Base-by-base conservation (phyloP, 2,797 vertebrate genomes). In the Acanthurus tractus region DNA sequence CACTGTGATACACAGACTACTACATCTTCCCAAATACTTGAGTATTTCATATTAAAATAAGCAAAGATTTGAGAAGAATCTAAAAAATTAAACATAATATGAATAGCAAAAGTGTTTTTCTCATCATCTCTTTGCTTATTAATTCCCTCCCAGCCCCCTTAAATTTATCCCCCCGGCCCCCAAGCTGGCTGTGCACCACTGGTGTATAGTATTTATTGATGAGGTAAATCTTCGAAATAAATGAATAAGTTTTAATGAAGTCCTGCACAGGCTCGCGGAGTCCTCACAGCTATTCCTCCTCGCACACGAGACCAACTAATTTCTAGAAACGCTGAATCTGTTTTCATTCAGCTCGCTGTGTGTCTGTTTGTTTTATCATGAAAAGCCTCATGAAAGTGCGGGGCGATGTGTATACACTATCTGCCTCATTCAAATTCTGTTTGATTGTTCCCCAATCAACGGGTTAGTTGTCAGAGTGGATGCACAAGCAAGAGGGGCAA, bases 401-500 rank as follows among this genome's bases (percentile, higher is more conserved):
- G 54, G 20, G 53, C 14, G 6, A 63, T 70, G 70, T 38, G 59
- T 59, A 14, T 53, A 63, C 22, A 42, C 34, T 34, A 18, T 78
- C 67, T 58, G 50, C 62, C 49, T 89, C 73, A 59, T 82, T 71
- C 42, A 77, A 79, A 83, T 89, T 79, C 46, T 54, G 57, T 78
- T 86, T 87, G 82, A 89, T 58, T 63, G 78, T 79, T 74, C 63
- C 81, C 67, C 69, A 74, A 14, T 57, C 61, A 69, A 12, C n/a
- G 57, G 82, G n/a, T 76, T 63, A 57, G 75, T 34, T 82, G 80
- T 86, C 74, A 70, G 52, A 61, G 46, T 50, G 62, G 70, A 69
- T 52, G 46, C 63, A 67, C 56, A 61, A 63, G 74, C 52, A 76
- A 59, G 73, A 83, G 63, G 48, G 9, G 45, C 64, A 62, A 79